A percentile compares a stretch with the other conserved stretches of the same genome.
These are phyloP conservation scores for Burhinus oedicnemus DNA, from an alignment of 2,113 vertebrate genomes.

Conservation along the genomic window DNA sequence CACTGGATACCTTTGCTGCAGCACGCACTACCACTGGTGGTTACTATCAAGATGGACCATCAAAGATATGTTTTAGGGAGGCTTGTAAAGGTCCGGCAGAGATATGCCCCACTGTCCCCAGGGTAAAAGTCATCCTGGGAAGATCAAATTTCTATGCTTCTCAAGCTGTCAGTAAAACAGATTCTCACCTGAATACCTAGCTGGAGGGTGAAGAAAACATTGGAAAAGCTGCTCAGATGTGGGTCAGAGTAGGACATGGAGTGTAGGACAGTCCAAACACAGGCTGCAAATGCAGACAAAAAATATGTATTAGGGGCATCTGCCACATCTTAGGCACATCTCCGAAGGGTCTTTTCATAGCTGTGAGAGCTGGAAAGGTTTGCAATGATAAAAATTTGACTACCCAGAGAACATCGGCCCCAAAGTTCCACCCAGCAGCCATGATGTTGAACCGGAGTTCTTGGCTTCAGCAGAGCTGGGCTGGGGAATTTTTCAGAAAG, in stretches of 20 bases:
- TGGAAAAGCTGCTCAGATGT: background rate
- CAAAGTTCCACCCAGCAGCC: background rate
- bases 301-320: accelerated
- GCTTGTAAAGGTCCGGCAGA: background rate
- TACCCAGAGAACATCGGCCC: no score
- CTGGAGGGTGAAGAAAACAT: background rate
- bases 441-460: background rate
- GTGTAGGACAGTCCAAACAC: accelerated
- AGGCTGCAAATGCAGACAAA: background rate
- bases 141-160: background rate
- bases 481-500: background rate
- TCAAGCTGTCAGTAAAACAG: background rate
- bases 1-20: background rate
- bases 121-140: background rate
- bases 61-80: background rate
- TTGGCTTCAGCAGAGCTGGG: background rate
- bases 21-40: background rate
- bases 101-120: background rate
- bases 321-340: background rate
- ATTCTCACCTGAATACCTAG: background rate
- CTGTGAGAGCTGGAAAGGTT: background rate
- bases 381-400: background rate
- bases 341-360: background rate
- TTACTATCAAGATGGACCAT: background rate
- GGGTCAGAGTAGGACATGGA: background rate